Conservation (phyloP, 2,113 vertebrate genomes). For the Oryctolagus cuniculus region DNA sequence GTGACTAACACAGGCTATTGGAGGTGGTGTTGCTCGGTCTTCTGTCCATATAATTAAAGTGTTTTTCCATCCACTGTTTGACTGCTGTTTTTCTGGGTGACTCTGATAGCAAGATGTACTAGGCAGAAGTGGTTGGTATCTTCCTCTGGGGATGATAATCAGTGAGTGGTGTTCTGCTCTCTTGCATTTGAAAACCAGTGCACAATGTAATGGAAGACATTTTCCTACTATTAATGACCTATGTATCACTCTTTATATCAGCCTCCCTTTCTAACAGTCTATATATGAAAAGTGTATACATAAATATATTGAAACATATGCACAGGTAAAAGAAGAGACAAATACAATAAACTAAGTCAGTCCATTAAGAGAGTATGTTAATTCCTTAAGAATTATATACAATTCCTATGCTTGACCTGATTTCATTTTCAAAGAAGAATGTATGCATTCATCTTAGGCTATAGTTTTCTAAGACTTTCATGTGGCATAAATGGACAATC, state of each 20-base stretch:
- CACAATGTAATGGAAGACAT: too few species aligned
- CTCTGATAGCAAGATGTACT: background rate
- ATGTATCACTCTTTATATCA: background rate
- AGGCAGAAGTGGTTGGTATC: background rate
- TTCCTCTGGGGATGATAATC: background rate
- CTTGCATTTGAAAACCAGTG: too few species aligned
- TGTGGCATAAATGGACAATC: background rate
- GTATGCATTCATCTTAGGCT: background rate
- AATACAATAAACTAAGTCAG: background rate
- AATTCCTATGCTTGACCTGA: background rate
- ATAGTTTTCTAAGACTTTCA: background rate
- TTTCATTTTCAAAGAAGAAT: background rate
- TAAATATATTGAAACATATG: background rate
- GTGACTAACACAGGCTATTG: too few species aligned
- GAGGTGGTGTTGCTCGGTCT: background rate
- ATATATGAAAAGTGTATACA: background rate
- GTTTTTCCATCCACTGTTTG: background rate
- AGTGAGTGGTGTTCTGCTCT: background rate
- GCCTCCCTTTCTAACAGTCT: background rate
- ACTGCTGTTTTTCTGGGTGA: background rate
- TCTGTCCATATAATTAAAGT: background rate
- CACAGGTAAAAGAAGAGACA: background rate
- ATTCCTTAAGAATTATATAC: background rate
- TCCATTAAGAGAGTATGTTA: background rate
- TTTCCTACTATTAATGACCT: background rate